Conservation (phyloP, 2,113 vertebrate genomes). For the Caranx ignobilis region DNA sequence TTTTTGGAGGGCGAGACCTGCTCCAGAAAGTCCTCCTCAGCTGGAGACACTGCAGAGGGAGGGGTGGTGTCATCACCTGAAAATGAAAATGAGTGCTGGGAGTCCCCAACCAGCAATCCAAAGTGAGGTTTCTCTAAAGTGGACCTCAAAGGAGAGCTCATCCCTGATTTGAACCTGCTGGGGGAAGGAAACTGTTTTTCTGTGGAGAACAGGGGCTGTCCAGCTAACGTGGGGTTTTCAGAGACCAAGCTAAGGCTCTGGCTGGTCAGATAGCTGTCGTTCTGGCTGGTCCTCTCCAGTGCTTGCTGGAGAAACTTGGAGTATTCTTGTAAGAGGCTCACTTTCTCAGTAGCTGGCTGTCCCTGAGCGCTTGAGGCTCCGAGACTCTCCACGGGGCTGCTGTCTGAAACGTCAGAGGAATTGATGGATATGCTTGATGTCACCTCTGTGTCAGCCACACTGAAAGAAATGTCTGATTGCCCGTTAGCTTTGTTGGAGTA, state of each 20-base stretch:
- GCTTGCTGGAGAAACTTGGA: constrained; percentile 99
- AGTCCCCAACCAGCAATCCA: constrained; percentile 95
- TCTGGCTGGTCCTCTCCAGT: constrained; percentile 99
- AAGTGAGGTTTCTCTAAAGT: constrained; percentile 97
- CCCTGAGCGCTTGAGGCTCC: constrained; percentile 85
- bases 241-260: constrained; percentile 96
- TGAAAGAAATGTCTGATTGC: constrained; percentile 96
- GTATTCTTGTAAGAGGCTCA: constrained; percentile 97
- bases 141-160: constrained; percentile 95
- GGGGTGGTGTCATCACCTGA: constrained; percentile 95
- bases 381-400: constrained; percentile 89
- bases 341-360: constrained; percentile 91
- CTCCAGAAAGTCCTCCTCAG: constrained; percentile 97
- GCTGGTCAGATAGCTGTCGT: constrained; percentile 98
- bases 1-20: constrained; percentile 97
- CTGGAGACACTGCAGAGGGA: constrained; percentile 92
- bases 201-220: constrained; percentile 93
- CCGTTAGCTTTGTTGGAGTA: constrained; percentile 98
- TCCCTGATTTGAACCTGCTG: constrained; percentile 93
- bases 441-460: constrained; percentile 95
- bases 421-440: constrained; percentile 98
- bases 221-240: constrained; percentile 92
- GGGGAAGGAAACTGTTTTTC: constrained; percentile 95
- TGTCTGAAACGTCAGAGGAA: constrained; percentile 92
- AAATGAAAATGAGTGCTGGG: constrained; percentile 97